These are phyloP conservation scores for Danaus chrysippus DNA, from an alignment of 2,888 invertebrate species.

Conservation along the genomic window DNA sequence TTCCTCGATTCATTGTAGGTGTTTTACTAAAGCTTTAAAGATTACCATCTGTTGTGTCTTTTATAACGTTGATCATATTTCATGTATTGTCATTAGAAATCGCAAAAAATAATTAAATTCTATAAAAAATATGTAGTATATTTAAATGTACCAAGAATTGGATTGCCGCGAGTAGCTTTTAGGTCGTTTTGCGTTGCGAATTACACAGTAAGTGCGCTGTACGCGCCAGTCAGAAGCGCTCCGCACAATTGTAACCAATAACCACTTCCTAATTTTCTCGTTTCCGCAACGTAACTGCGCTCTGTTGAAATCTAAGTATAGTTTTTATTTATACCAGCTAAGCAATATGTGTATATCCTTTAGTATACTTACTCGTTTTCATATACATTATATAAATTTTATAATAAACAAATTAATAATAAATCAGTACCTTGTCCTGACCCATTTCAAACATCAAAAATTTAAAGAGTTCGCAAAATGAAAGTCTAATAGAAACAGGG, in stretches of 20 bases:
- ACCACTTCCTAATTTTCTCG: conserved; percentile 74
- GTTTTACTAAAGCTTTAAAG: neutral
- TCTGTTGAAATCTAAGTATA: conserved; percentile 18
- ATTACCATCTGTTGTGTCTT: too few relatives aligned
- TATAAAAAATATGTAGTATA: neutral
- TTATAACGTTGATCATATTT: too few relatives aligned
- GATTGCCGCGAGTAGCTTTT: neutral
- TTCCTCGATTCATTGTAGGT: neutral
- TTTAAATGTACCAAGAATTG: neutral
- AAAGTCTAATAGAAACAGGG: conserved; percentile 19
- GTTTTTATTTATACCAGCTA: neutral
- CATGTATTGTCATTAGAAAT: too few relatives aligned
- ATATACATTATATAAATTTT: neutral
- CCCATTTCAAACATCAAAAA: neutral
- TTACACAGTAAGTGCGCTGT: conserved; percentile 26
- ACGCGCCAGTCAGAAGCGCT: conserved; percentile 29
- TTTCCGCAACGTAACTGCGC: conserved; percentile 54
- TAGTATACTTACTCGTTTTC: neutral
- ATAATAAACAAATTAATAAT: neutral
- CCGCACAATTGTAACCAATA: conserved; percentile 68
- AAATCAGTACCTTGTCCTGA: neutral
- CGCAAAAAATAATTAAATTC: too few relatives aligned
- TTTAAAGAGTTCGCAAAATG: conserved; percentile 14
- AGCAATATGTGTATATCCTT: too few relatives aligned
- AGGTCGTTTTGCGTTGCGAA: conserved; percentile 9